Evolutionary conservation across 1,140 invertebrate genomes (phyloP), one percentile per base, ranked within the genome.

Genomic region (Meloidogyne floridensis): DNA sequence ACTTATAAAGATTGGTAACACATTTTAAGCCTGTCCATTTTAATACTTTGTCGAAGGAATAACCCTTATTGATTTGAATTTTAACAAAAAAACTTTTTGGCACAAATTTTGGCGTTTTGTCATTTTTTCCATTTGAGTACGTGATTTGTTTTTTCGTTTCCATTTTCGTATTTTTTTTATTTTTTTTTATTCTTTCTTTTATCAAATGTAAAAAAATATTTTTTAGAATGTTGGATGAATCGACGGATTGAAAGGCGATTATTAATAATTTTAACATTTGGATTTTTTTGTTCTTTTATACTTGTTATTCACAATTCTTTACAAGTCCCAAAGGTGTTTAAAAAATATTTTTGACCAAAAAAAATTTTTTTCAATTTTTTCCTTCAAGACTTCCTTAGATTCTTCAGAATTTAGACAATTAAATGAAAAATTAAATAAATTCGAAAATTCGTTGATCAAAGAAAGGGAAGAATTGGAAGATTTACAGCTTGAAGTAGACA

Each of bases 381-480:
- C 15, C 3, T 15, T 59, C 11, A 65, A 65, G 59, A n/a, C 59
- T 0, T 65, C 56, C 2, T 15, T n/a, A 1, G 59, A 65, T 65
- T 65, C 59, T n/a, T 15, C 20, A 74, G 72, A 18, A 18, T 54
- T 20, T 5, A 7, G 7, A 7, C 18, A 54, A 47, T 79, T 79
- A 51, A 72, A 79, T 43, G 42, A 79, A 11, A 79, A n/a, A 18
- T 69, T 77, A 42, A 43, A 8, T n/a, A 15, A 56, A 18, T 77
- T 77, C 13, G 75, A 77, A 77, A 69, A 56, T 15, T 69, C 72
- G 2, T 5, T 79, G 6, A 42, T 32, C 11, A 71, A 72, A 51
- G 77, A 79, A 18, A 54, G n/a, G 32, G 13, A 20, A 43, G 20
- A 71, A 71, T 71, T 79, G 32, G 77, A 71, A 11, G 43, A 71